Conservation (phyloP, 1,140 invertebrate genomes). For the Eufriesea mexicana region DNA sequence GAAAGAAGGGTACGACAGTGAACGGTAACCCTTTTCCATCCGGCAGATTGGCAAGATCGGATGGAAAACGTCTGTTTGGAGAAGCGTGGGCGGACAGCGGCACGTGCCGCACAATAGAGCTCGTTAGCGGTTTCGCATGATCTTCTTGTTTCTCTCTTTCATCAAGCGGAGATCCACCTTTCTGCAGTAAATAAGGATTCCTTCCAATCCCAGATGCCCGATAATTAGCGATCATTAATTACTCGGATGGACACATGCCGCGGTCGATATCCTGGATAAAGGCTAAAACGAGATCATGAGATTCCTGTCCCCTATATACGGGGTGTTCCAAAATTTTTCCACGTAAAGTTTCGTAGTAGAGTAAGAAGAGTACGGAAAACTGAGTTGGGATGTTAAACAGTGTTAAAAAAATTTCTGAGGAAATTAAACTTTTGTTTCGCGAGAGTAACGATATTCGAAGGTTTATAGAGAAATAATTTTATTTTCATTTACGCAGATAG, state of each 20-base stretch:
- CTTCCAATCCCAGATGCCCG: slow-evolving; percentile 54
- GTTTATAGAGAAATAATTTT: too few species aligned
- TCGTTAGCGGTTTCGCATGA: slow-evolving; percentile 64
- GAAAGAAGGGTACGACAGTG: slow-evolving; percentile 1
- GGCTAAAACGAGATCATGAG: slow-evolving; percentile 4
- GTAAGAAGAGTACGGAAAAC: too few species aligned
- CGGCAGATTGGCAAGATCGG: slow-evolving; percentile 44
- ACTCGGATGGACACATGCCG: slow-evolving; percentile 10
- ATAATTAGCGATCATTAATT: slow-evolving; percentile 64
- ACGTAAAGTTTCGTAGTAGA: too few species aligned
- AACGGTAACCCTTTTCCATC: slow-evolving; percentile 55
- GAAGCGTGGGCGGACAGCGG: slow-evolving; percentile 73
- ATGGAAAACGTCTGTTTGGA: slow-evolving; percentile 59
- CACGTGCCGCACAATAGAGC: slow-evolving; percentile 71
- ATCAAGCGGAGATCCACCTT: slow-evolving; percentile 62
- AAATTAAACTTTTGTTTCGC: too few species aligned
- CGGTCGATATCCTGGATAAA: neutral
- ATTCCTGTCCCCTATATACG: neutral
- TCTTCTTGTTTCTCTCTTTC: slow-evolving; percentile 60
- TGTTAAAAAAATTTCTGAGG: too few species aligned
- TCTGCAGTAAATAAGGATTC: slow-evolving; percentile 66
- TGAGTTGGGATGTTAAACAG: too few species aligned
- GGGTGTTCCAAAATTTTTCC: too few species aligned
- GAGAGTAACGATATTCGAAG: too few species aligned
- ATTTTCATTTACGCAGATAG: too few species aligned